Conservation (phyloP, 2,888 invertebrate genomes). For the Lypha dubia region DNA sequence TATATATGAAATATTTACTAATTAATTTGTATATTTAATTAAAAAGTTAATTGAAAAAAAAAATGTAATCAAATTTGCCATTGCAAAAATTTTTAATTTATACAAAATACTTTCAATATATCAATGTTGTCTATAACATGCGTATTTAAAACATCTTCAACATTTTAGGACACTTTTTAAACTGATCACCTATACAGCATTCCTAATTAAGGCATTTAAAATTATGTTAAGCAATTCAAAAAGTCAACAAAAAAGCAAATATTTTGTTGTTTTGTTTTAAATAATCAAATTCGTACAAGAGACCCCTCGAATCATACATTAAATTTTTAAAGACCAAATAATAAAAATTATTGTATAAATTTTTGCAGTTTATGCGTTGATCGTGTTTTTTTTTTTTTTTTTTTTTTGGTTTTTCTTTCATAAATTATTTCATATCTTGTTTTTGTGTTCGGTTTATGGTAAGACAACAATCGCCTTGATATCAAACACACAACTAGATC, state of each 20-base stretch:
- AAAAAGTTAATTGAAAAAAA: no score
- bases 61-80: no score
- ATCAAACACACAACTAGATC: constrained; percentile 37
- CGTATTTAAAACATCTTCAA: no score
- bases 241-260: constrained; percentile 21
- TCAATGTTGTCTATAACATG: no score
- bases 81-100: no score
- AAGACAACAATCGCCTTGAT: constrained; percentile 50
- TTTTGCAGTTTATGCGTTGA: neutral
- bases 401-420: neutral
- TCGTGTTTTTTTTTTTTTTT: no score
- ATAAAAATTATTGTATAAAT: constrained; percentile 4
- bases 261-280: constrained; percentile 12
- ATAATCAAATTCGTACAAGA: constrained; percentile 18
- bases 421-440: neutral
- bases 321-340: constrained; percentile 49
- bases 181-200: neutral
- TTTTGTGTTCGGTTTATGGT: constrained; percentile 22
- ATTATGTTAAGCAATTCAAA: constrained; percentile 20
- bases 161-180: neutral
- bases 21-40: no score
- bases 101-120: no score
- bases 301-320: constrained; percentile 34
- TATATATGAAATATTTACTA: no score
- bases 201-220: constrained; percentile 12